Base-by-base conservation (phyloP, 2,797 vertebrate genomes). In the Bradypodion pumilum region DNA sequence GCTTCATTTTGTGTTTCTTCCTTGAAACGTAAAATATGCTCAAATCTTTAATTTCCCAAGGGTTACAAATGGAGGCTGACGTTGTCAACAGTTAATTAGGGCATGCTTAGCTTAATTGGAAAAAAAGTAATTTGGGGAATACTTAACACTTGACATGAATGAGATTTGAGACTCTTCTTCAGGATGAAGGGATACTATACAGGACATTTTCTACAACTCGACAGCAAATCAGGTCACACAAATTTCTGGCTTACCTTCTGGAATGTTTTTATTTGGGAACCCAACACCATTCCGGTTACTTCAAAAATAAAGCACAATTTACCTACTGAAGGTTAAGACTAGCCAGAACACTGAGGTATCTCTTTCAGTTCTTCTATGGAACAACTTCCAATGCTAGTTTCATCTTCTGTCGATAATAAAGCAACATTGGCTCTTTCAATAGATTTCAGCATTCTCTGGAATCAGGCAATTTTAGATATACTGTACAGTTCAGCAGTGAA, bases 41-140 rank as follows among this genome's bases (percentile, higher is more conserved):
- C 27, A 75, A 49, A 74, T 82, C 19, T 42, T 66, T 63, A 49
- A 77, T 76, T 69, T 76, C 63, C 49, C 40, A 59, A 83, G 21
- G 49, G 37, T 77, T 77, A 59, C 4, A 77, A 37, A 35, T 12
- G 37, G 52, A 77, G 21, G 15, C 40, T 83, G 49, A 56, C 49
- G 44, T 40, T 32, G 49, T 77, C 63, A 83, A 83, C 37, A 35
- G 37, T 27, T 68, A 68, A 68, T 83, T 44, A 69, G 65, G 29
- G 4, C 63, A n/a, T 69, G 63, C 12, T 42, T 44, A 56, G 69
- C 63, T 80, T 68, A 69, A 69, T 40, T 68, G 42, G 60, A 35
- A 77, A 62, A 46, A 65, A 7, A 25, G 62, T 49, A 23, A n/a
- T 80, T 52, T 69, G 32, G 65, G 62, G 78, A 68, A 4, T 69